Percentiles rank a stretch among this genome's conserved stretches.
Conservation (phyloP, 1,140 invertebrate genomes). For the Bombyx mandarina region DNA sequence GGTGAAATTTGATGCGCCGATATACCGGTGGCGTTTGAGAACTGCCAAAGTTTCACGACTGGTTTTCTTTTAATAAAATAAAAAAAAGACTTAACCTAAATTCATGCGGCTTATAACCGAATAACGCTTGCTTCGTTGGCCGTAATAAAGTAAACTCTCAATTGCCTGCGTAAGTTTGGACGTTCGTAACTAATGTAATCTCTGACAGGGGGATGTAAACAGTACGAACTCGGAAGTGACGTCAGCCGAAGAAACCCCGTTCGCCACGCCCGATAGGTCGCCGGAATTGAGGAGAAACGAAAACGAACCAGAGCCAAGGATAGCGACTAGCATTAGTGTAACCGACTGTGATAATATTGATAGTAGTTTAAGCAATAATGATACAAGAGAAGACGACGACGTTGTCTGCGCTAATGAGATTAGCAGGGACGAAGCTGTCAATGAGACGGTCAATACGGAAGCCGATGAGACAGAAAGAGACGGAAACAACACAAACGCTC, state of each 20-base stretch:
- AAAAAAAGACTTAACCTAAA: no score
- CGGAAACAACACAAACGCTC: background rate
- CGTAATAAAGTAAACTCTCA: background rate
- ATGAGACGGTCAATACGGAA: background rate
- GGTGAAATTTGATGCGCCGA: no score
- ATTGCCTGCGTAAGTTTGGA: conserved; percentile 27
- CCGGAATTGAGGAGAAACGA: conserved; percentile 19
- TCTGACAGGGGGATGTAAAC: conserved; percentile 59
- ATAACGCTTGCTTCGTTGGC: background rate
- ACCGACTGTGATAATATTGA: conserved; percentile 60
- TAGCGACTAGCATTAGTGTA: conserved; percentile 37
- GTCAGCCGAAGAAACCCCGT: conserved; percentile 44
- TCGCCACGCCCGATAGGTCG: conserved; percentile 39
- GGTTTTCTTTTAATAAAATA: no score
- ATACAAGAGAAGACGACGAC: conserved; percentile 41
- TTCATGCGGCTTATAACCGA: no score
- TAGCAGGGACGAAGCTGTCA: background rate
- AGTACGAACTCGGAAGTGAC: conserved; percentile 44
- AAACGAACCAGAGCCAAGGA: conserved; percentile 5
- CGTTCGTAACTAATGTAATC: conserved; percentile 28
- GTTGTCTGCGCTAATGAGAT: conserved; percentile 49
- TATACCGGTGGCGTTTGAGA: background rate
- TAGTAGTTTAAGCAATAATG: conserved; percentile 37
- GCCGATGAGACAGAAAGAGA: background rate
- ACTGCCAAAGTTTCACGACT: background rate